Evolutionary conservation across 2,113 vertebrate genomes (phyloP), one percentile per base, ranked within the genome.

Genomic region (Lepus europaeus): DNA sequence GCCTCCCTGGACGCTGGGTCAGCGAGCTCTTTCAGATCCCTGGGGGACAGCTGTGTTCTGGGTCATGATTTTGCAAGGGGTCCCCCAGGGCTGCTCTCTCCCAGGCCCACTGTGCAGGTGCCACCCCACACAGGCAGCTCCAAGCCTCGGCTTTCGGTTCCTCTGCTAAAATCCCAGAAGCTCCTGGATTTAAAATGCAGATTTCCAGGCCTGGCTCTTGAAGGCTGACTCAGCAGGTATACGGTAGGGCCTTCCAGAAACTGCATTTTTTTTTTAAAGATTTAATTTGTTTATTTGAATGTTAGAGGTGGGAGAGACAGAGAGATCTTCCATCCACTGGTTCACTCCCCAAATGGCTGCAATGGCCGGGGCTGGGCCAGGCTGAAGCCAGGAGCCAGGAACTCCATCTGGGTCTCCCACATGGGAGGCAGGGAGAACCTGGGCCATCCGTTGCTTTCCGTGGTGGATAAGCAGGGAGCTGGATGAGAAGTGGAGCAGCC

Each of bases 11-110:
- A 70, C 0, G 14, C 19, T 39, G 10, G 87, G 20, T 36, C 64
- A 80, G 69, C 51, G 12, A 77, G n/a, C n/a, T 22, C 93, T 77
- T 68, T 70, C 79, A 27, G 73, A 68, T 87, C 84, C 72, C 53
- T 29, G 4, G 39, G 69, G 85, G 59, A 85, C 22, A 9, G 19
- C n/a, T 78, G 36, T 76, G 63, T 66, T 72, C 17, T 66, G 36
- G 39, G 27, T 66, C 33, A 31, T 49, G 16, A 29, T 53, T 82
- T 45, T 91, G 4, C 59, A 23, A 53, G 36, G 61, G 22, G 64
- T 25, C 72, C 61, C 66, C 81, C 17, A 3, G 76, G 61, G 84
- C 45, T 45, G 45, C 45, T 45, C 45, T 45, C 45, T 45, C 45
- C 45, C 45, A 45, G 7, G 45, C 45, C 45, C 45, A 45, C 45